Conservation (phyloP, 2,797 vertebrate species). For the Silurus aristotelis region DNA sequence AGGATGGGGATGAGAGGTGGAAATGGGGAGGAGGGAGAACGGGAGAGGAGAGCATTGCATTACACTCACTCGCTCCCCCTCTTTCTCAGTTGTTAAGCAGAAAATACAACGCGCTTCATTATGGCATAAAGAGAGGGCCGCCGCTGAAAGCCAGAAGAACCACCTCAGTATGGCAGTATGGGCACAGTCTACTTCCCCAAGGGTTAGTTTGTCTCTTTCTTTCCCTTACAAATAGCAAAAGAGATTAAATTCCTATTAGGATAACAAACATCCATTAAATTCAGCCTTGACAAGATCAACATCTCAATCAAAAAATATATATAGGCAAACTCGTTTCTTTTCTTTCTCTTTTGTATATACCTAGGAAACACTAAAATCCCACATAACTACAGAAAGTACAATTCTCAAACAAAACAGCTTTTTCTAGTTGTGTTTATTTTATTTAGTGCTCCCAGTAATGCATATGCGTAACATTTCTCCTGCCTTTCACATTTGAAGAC, state of each 20-base stretch:
- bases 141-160: slow-evolving; percentile 18
- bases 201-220: not conserved
- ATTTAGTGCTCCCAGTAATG: not conserved
- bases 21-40: slow-evolving; percentile 69
- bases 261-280: not conserved
- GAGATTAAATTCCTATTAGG: not conserved
- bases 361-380: not conserved
- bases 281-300: not conserved
- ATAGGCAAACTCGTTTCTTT: not conserved
- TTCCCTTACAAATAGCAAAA: slow-evolving; percentile 12
- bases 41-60: slow-evolving; percentile 78
- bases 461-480: slow-evolving; percentile 8
- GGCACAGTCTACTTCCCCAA: not conserved
- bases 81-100: slow-evolving; percentile 58
- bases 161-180: not conserved
- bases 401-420: not conserved
- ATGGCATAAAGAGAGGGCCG: slow-evolving; percentile 18
- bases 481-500: slow-evolving; percentile 18
- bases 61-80: slow-evolving; percentile 69
- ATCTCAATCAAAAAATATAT: not conserved
- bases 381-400: not conserved
- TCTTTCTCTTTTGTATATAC: not conserved
- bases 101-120: slow-evolving; percentile 32
- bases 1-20: slow-evolving; percentile 65
- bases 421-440: not conserved